Base-by-base conservation (phyloP, 2,797 vertebrate genomes). In the Austrolebias charrua region DNA sequence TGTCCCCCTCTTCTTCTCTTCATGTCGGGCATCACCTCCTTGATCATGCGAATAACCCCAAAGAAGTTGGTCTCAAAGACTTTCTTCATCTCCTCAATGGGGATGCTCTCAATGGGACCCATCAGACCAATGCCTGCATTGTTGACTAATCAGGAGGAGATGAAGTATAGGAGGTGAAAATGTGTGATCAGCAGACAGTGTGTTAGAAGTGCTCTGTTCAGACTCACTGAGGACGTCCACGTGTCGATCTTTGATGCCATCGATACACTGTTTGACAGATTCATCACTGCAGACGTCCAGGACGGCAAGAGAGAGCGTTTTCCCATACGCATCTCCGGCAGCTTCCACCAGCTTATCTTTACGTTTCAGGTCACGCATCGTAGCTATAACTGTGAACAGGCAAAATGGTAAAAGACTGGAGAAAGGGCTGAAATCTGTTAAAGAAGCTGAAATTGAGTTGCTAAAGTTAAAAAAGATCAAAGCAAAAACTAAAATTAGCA, bases 21-120 rank as follows among this genome's bases (percentile, higher is more conserved):
- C 94, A 95, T 95, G 52, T 93, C 93, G 0, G 94, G 94, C 87
- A 94, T 90, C 75, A 95, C 92, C 78, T 95, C 92, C 85, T 94
- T 93, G 76, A 93, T 90, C 89, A 94, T 90, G 46, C 94, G 90
- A 45, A 90, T 90, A 50, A 88, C 91, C 1, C 93, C 93, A 0
- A 93, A 94, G 86, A 95, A 92, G 56, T 95, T 92, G 65, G 93
- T 94, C 81, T 94, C 92, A 74, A 89, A 94, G 55, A 94, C 89
- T 38, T 65, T 88, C 84, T 91, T 91, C 93, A 95, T 94, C 66
- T 92, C 92, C 0, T 92, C 89, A 18, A 94, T 88, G 55, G 91
- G 85, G 75, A 93, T 92, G 79, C 91, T 92, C 79, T 95, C 93
- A 62, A 93, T 9, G 0, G 91, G 91, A 1, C 94, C 93, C 33